Percentiles rank a stretch among this genome's conserved stretches.
Conservation (phyloP, 1,140 invertebrate genomes). For the Polypedilum vanderplanki region DNA sequence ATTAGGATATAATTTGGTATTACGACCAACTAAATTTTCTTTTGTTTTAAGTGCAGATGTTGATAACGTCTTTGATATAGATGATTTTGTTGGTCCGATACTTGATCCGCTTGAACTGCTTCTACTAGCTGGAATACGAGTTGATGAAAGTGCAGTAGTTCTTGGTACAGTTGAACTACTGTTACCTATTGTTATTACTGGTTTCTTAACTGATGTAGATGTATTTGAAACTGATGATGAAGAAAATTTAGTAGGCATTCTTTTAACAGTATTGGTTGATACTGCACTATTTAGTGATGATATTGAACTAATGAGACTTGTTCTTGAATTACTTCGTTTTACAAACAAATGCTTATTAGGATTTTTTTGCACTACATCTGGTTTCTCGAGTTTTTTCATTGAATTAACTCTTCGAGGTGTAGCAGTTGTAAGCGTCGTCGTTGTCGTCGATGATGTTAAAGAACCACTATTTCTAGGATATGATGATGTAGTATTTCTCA, state of each 20-base stretch:
- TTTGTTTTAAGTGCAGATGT: slow-evolving; percentile 37
- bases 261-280: slow-evolving; percentile 69
- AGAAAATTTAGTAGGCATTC: slow-evolving; percentile 46
- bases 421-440: background rate
- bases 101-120: slow-evolving; percentile 67
- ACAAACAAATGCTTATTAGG: slow-evolving; percentile 44
- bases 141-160: slow-evolving; percentile 37
- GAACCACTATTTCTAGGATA: background rate
- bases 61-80: slow-evolving; percentile 31
- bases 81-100: slow-evolving; percentile 38
- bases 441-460: no score
- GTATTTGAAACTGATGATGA: slow-evolving; percentile 40
- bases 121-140: slow-evolving; percentile 57
- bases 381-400: slow-evolving; percentile 39
- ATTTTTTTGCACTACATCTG: slow-evolving; percentile 31
- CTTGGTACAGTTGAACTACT: no score
- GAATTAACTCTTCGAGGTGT: slow-evolving; percentile 40
- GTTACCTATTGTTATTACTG: background rate
- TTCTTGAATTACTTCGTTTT: slow-evolving; percentile 57
- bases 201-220: background rate
- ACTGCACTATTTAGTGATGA: slow-evolving; percentile 75
- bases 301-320: slow-evolving; percentile 68
- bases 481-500: background rate
- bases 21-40: slow-evolving; percentile 34
- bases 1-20: background rate